These are phyloP conservation scores for Adelges cooleyi DNA, from an alignment of 1,140 invertebrate genomes.

Conservation along the genomic window DNA sequence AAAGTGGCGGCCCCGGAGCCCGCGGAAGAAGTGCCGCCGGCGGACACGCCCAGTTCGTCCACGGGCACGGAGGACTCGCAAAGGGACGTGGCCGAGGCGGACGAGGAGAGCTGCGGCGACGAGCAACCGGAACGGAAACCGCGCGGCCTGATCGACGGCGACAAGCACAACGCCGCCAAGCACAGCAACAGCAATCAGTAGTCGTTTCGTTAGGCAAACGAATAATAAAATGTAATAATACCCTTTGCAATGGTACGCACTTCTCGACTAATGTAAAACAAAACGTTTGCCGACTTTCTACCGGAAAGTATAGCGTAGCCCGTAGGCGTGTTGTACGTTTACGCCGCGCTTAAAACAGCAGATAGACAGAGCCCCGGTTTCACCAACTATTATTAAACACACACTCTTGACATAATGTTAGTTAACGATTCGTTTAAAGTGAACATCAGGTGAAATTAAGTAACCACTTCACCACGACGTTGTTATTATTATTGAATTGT, in stretches of 20 bases:
- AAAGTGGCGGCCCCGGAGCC: conserved; percentile 8
- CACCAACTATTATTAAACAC: too few relatives aligned
- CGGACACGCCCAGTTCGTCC: conserved; percentile 35
- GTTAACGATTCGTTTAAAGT: too few relatives aligned
- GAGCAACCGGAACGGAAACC: conserved; percentile 27
- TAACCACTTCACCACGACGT: too few relatives aligned
- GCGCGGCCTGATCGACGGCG: background rate
- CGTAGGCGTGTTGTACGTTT: too few relatives aligned
- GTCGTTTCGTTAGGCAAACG: too few relatives aligned
- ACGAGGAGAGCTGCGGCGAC: conserved; percentile 34
- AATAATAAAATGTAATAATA: too few relatives aligned
- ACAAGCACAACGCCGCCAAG: background rate
- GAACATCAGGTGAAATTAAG: too few relatives aligned
- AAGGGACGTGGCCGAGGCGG: conserved; percentile 33
- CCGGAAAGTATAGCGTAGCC: too few relatives aligned
- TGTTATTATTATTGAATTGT: too few relatives aligned
- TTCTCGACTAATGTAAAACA: background rate
- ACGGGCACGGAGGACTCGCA: conserved; percentile 35
- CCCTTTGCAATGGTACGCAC: background rate
- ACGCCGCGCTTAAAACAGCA: too few relatives aligned
- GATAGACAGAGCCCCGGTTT: too few relatives aligned
- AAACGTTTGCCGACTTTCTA: conserved; percentile 22
- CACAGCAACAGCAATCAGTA: background rate
- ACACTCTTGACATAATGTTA: too few relatives aligned
- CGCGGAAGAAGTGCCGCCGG: background rate